phyloP scores from a whole-genome alignment of 2,113 vertebrate species.

The Bufo bufo region DNA sequence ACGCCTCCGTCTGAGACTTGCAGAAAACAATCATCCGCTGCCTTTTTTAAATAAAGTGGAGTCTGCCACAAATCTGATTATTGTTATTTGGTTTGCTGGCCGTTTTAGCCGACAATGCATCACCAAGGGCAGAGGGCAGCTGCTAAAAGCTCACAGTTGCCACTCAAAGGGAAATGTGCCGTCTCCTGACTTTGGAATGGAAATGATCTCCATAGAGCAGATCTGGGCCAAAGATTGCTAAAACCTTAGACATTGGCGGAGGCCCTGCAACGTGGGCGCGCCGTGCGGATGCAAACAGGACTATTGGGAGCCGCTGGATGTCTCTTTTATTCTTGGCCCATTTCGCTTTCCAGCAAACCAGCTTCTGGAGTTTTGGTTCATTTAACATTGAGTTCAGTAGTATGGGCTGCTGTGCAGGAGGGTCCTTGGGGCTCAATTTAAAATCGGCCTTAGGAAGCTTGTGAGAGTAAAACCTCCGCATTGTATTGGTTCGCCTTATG shows the following conservation, averaged over 20 bases:
- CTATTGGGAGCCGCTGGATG: constrained; percentile 15
- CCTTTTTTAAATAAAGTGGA: constrained; percentile 43
- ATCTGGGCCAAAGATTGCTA: not conserved
- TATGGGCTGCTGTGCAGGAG: constrained; percentile 23
- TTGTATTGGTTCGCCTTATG: constrained; percentile 43
- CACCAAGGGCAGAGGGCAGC: not conserved
- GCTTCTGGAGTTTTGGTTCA: constrained; percentile 48
- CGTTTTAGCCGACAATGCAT: constrained; percentile 13
- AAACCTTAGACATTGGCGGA: not conserved
- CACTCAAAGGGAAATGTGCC: not conserved
- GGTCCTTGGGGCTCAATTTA: constrained; percentile 49
- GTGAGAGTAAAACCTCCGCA: constrained; percentile 31
- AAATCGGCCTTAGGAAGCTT: constrained; percentile 32
- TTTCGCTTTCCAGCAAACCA: constrained; percentile 44
- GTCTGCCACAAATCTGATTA: constrained; percentile 26
- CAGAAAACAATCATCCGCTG: constrained; percentile 19
- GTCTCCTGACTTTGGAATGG: not conserved
- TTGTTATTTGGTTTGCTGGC: constrained; percentile 29
- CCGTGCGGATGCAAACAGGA: not conserved
- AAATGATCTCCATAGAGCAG: not conserved
- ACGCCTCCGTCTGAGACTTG: not conserved
- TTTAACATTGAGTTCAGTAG: constrained; percentile 55
- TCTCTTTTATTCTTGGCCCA: constrained; percentile 27
- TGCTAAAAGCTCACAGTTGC: constrained; percentile 7
- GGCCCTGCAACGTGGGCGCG: not conserved